phyloP scores from a whole-genome alignment of 2,797 vertebrate genomes.

The Botia almorhae region DNA sequence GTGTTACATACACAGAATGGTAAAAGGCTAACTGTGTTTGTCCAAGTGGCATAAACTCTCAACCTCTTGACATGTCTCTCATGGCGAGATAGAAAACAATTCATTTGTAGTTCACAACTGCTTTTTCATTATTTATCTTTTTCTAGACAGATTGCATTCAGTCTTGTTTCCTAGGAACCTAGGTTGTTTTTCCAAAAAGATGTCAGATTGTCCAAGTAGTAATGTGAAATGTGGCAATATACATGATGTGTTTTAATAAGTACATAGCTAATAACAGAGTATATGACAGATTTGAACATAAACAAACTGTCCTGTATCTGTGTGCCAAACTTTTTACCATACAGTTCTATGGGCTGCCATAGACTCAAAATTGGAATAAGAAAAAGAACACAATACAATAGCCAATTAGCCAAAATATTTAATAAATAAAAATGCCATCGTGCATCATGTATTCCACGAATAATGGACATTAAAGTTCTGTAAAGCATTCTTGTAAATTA shows the following conservation, averaged over 20 bases:
- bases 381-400: no score
- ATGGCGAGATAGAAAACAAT: background rate
- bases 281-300: background rate
- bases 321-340: no score
- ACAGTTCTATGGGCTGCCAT: no score
- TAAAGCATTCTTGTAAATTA: background rate
- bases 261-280: background rate
- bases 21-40: background rate
- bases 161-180: conserved; percentile 16
- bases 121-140: background rate
- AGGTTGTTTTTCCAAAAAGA: conserved; percentile 4
- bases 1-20: background rate
- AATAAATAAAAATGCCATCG: no score
- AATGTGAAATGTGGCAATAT: conserved; percentile 9
- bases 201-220: background rate
- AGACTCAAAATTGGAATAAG: no score
- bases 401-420: background rate
- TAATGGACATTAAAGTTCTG: background rate
- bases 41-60: background rate
- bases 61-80: background rate
- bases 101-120: background rate
- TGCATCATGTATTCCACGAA: background rate
- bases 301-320: no score
- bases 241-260: background rate
- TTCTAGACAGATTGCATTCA: background rate